Conservation (phyloP, 30 jellyfish, hydroid and myxozoan genomes). For the Hydractinia symbiolongicarpus region DNA sequence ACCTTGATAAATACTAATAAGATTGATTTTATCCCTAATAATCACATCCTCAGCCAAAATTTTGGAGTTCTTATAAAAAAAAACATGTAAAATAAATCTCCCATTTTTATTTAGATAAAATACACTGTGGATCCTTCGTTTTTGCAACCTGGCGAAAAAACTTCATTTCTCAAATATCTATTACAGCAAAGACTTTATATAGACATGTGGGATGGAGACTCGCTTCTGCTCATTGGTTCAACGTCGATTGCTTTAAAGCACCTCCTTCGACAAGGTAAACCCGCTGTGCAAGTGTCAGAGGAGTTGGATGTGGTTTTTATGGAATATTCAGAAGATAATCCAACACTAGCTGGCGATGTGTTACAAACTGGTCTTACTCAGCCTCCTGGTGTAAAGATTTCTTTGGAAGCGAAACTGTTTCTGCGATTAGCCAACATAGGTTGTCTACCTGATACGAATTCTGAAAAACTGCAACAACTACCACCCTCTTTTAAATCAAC, state of each 20-base stretch:
- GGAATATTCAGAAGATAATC: slow-evolving; percentile 77
- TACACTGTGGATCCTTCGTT: slow-evolving; percentile 77
- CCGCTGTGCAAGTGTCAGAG: slow-evolving; percentile 79
- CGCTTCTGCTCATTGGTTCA: slow-evolving; percentile 85
- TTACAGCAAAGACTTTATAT: slow-evolving; percentile 69
- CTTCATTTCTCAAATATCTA: slow-evolving; percentile 61
- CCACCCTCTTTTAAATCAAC: neutral
- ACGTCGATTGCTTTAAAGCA: slow-evolving; percentile 72
- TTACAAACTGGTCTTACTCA: slow-evolving; percentile 27
- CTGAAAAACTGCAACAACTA: slow-evolving; percentile 22
- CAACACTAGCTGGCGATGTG: slow-evolving; percentile 77
- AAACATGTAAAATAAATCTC: neutral
- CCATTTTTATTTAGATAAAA: slow-evolving; percentile 43
- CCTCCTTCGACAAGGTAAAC: slow-evolving; percentile 82
- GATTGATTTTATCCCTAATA: neutral
- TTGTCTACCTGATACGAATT: slow-evolving; percentile 51
- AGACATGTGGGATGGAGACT: slow-evolving; percentile 96
- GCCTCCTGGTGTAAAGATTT: slow-evolving; percentile 50
- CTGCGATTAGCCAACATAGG: slow-evolving; percentile 84
- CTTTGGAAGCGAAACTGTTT: slow-evolving; percentile 68
- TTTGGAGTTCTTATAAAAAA: no score
- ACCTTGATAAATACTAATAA: no score
- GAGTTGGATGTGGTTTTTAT: slow-evolving; percentile 76
- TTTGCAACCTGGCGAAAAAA: slow-evolving; percentile 78
- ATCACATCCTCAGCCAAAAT: neutral